These are phyloP conservation scores for Bubo bubo DNA, from an alignment of 2,113 vertebrate species.

Conservation along the genomic window DNA sequence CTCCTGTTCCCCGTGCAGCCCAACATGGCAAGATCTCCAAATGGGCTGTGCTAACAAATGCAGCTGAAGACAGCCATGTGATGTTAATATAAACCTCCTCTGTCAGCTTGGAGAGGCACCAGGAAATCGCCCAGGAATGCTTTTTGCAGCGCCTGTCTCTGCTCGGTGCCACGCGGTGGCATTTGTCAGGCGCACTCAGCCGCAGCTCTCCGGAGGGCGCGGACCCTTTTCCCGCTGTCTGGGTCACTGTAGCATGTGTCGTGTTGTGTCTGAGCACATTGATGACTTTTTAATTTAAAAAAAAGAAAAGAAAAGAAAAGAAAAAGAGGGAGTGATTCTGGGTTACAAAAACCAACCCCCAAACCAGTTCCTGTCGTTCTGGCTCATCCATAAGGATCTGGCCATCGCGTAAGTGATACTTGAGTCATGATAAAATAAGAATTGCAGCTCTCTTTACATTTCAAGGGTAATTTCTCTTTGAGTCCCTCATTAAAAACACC, in stretches of 20 bases:
- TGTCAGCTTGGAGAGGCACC: background rate
- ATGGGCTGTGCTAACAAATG: background rate
- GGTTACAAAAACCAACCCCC: background rate
- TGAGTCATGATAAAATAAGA: background rate
- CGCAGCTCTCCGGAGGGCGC: background rate
- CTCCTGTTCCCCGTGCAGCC: background rate
- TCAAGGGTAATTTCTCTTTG: background rate
- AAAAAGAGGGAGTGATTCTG: accelerated
- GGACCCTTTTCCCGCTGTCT: background rate
- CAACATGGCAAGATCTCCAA: background rate
- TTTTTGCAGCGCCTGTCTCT: background rate
- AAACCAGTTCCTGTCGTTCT: accelerated
- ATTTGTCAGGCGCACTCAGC: background rate
- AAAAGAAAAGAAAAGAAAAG: too few relatives aligned
- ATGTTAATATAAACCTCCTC: background rate
- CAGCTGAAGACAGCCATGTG: background rate
- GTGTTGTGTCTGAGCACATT: background rate
- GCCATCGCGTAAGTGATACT: accelerated
- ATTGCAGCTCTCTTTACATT: background rate
- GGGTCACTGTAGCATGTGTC: background rate
- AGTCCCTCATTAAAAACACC: background rate
- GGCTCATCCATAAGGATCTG: accelerated
- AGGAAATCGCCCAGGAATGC: background rate
- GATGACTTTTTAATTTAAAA: background rate
- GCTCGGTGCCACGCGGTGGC: background rate